Evolutionary conservation across 2,797 vertebrate species (phyloP).

Genomic region (Melanotaenia nigrans): DNA sequence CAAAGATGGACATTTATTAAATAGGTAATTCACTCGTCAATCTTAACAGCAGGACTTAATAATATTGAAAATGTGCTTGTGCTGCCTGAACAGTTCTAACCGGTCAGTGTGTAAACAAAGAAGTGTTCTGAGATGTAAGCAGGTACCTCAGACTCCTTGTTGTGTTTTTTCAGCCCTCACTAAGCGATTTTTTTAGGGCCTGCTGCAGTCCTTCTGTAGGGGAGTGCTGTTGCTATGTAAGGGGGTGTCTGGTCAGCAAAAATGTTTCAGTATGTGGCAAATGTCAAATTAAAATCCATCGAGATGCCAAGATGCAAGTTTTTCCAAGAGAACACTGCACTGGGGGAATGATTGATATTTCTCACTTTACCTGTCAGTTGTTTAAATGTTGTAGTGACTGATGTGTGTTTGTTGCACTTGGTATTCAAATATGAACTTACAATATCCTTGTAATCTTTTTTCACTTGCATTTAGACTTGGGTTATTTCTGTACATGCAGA

Average conservation of each 20-base stretch:
- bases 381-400: neutral
- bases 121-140: too few species aligned
- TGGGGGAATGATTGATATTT: neutral
- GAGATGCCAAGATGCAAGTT: neutral
- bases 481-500: neutral
- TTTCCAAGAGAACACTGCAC: neutral
- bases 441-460: neutral
- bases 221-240: neutral
- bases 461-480: too few species aligned
- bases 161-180: neutral
- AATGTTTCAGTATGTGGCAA: neutral
- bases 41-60: neutral
- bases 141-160: neutral
- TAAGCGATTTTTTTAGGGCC: neutral
- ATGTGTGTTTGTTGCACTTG: neutral
- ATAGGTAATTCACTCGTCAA: neutral
- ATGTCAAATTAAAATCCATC: neutral
- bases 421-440: neutral
- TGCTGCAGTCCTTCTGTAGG: neutral
- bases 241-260: conserved; percentile 1
- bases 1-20: neutral
- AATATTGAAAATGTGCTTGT: neutral
- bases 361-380: neutral
- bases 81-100: neutral
- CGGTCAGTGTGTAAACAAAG: too few species aligned